Conservation (phyloP, 2,113 vertebrate genomes). For the Aspidoscelis tigris region DNA sequence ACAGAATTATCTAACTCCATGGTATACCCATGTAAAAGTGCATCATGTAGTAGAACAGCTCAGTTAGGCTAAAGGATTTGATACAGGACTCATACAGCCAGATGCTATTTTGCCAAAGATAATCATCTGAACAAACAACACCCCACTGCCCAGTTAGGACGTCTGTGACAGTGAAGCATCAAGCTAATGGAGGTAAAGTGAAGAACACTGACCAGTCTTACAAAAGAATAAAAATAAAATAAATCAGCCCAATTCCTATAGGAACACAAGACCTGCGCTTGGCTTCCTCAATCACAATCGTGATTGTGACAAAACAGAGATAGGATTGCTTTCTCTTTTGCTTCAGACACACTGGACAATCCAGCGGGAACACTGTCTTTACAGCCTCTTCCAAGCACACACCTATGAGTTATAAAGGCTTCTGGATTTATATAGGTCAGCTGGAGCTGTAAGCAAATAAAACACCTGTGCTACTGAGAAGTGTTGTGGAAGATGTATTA, state of each 20-base stretch:
- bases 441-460: background rate
- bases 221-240: background rate
- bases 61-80: constrained; percentile 15
- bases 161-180: background rate
- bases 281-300: background rate
- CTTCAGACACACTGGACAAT: background rate
- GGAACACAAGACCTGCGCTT: background rate
- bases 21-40: background rate
- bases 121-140: background rate
- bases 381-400: background rate
- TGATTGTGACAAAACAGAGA: too few relatives aligned
- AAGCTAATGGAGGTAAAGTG: background rate
- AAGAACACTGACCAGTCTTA: background rate
- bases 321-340: too few relatives aligned
- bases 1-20: constrained; percentile 31
- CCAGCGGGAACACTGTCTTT: background rate
- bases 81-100: background rate
- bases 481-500: background rate
- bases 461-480: background rate
- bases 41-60: constrained; percentile 18
- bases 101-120: too few relatives aligned
- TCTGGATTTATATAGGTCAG: constrained; percentile 5
- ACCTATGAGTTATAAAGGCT: background rate
- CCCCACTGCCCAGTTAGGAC: background rate
- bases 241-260: background rate